Conservation (phyloP, 2,797 vertebrate genomes). For the Babyrousa celebensis region DNA sequence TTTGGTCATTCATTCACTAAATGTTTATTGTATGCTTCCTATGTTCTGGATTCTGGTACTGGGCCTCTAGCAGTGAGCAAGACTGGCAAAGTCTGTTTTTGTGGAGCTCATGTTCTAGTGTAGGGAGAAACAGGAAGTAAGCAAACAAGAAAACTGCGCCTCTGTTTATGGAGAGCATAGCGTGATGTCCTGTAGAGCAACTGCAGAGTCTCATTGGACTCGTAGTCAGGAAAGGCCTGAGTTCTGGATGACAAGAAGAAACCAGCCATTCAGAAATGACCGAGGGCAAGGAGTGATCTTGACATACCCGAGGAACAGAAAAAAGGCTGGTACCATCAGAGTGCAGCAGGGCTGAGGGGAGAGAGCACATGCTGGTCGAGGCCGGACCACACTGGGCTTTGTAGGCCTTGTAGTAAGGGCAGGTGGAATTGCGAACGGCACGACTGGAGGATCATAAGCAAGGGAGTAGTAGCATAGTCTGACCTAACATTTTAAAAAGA, state of each 20-base stretch:
- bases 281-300: background rate
- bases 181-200: background rate
- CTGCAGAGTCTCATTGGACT: conserved; percentile 47
- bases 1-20: background rate
- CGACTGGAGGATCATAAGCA: background rate
- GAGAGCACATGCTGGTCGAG: background rate
- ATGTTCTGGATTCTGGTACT: background rate
- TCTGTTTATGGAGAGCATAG: background rate
- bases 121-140: conserved; percentile 5
- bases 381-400: background rate
- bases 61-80: background rate
- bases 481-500: background rate
- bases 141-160: background rate
- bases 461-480: background rate
- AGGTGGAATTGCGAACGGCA: background rate
- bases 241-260: conserved; percentile 37
- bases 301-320: background rate
- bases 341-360: no score
- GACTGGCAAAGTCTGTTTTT: conserved; percentile 27
- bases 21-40: background rate
- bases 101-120: background rate
- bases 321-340: background rate
- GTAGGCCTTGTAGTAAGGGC: background rate
- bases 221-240: background rate
- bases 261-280: conserved; percentile 13